phyloP scores from a whole-genome alignment of 2,888 invertebrate species.

The Lingula anatina region DNA sequence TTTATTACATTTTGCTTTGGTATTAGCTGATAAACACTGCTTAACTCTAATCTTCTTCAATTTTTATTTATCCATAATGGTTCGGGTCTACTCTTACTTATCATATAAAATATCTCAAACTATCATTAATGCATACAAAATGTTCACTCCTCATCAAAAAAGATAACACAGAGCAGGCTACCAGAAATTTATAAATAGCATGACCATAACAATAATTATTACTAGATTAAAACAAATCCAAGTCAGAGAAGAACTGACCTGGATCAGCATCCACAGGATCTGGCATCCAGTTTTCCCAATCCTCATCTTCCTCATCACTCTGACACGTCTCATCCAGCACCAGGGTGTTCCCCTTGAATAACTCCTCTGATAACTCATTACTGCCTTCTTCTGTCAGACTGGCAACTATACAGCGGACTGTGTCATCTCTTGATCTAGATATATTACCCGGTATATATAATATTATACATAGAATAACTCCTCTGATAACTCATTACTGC shows the following conservation, averaged over 20 bases:
- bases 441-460: conserved; percentile 59
- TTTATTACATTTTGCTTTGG: too few species aligned
- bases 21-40: too few species aligned
- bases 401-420: conserved; percentile 91
- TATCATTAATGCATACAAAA: too few species aligned
- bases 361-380: conserved; percentile 85
- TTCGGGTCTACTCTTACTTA: too few species aligned
- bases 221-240: too few species aligned
- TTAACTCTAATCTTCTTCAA: too few species aligned
- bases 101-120: too few species aligned
- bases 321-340: conserved; percentile 54
- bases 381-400: conserved; percentile 89
- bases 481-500: conserved; percentile 84
- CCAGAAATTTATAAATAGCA: too few species aligned
- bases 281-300: conserved; percentile 91
- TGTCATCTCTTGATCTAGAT: conserved; percentile 70
- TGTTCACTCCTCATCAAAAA: too few species aligned
- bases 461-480: conserved; percentile 77
- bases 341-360: conserved; percentile 71
- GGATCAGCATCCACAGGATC: conserved; percentile 90
- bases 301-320: conserved; percentile 60
- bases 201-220: too few species aligned
- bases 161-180: too few species aligned
- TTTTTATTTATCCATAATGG: too few species aligned
- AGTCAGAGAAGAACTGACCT: conserved; percentile 41